phyloP scores from a whole-genome alignment of 2,797 vertebrate genomes.

The Aphelocoma californica region DNA sequence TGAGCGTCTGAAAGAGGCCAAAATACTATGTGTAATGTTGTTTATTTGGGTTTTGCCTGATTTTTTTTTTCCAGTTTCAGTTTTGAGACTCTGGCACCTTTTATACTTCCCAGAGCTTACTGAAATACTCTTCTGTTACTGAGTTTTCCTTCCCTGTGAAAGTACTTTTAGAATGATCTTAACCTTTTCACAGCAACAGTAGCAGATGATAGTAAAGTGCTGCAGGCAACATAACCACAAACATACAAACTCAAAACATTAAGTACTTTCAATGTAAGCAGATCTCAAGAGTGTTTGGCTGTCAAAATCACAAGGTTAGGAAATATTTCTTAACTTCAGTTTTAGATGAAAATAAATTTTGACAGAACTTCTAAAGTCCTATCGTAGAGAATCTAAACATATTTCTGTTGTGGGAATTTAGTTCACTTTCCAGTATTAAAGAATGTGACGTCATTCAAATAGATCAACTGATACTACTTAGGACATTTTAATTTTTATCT shows the following conservation, averaged over 20 bases:
- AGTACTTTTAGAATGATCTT: background rate
- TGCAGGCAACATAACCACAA: background rate
- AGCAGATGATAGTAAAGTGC: background rate
- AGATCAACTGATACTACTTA: background rate
- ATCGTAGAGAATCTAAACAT: background rate
- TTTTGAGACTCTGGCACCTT: background rate
- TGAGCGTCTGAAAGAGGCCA: background rate
- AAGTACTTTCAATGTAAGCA: background rate
- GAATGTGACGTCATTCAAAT: background rate
- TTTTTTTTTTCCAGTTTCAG: background rate
- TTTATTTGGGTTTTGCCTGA: background rate
- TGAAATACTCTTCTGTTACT: background rate
- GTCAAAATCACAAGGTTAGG: background rate
- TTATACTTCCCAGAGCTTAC: background rate
- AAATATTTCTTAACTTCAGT: background rate
- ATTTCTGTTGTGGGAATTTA: background rate
- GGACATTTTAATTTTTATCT: background rate
- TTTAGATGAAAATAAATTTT: background rate
- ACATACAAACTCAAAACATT: background rate
- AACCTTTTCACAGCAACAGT: background rate
- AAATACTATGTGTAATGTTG: background rate
- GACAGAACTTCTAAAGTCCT: background rate
- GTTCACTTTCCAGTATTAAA: background rate
- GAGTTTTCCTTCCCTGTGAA: background rate
- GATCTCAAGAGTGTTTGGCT: background rate